These are phyloP conservation scores for Stegodyphus dumicola DNA, from an alignment of 1,140 invertebrate species.

Conservation along the genomic window DNA sequence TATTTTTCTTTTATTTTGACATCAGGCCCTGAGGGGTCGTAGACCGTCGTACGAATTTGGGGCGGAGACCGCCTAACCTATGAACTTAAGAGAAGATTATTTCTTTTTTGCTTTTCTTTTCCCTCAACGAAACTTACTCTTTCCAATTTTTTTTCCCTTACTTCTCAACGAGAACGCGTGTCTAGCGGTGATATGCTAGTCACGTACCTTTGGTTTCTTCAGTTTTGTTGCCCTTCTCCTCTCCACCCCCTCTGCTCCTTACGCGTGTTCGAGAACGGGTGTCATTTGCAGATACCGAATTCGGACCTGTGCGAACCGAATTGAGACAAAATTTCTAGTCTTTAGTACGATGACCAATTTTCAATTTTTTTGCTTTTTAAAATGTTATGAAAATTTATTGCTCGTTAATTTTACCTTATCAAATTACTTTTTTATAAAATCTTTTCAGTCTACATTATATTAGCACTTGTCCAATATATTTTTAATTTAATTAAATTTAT, in stretches of 20 bases:
- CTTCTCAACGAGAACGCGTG: too few relatives aligned
- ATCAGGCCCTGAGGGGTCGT: conserved; percentile 10
- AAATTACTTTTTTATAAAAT: too few relatives aligned
- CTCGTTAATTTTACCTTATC: too few relatives aligned
- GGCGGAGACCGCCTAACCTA: conserved; percentile 53
- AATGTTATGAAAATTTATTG: too few relatives aligned
- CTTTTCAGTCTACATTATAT: too few relatives aligned
- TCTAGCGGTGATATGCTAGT: background rate
- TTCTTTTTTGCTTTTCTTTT: background rate
- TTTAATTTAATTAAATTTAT: too few relatives aligned
- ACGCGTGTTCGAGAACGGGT: background rate
- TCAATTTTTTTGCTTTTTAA: too few relatives aligned
- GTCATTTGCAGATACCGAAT: background rate
- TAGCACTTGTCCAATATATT: too few relatives aligned
- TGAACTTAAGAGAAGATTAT: conserved; percentile 37
- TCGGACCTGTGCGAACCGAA: background rate
- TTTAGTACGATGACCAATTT: too few relatives aligned
- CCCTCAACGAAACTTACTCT: too few relatives aligned
- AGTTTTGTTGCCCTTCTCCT: conserved; percentile 23
- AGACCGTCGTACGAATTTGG: conserved; percentile 34
- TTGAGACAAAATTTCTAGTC: too few relatives aligned
- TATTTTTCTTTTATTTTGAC: conserved; percentile 22
- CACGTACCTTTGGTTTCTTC: conserved; percentile 43
- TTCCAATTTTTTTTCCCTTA: too few relatives aligned
- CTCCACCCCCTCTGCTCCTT: background rate